A percentile compares a stretch with the other conserved stretches of the same genome.
Evolutionary conservation across 2,797 vertebrate genomes (phyloP).

Genomic region (Carcharodon carcharias): DNA sequence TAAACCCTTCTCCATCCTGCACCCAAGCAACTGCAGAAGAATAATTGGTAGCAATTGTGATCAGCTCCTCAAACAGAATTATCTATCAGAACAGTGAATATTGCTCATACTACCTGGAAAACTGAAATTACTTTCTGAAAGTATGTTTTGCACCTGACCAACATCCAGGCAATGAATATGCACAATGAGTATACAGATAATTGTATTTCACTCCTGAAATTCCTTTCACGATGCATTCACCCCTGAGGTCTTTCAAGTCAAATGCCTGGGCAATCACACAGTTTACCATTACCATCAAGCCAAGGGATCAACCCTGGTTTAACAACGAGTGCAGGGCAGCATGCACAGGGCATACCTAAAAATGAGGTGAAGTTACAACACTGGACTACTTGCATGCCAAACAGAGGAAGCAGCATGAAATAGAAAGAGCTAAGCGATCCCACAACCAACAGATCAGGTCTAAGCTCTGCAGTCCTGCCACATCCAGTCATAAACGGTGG

Average conservation of each 20-base stretch:
- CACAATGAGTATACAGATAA: neutral
- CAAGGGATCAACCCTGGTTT: too few species aligned
- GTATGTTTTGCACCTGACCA: neutral
- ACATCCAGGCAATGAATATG: neutral
- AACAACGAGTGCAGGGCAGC: too few species aligned
- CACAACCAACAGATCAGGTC: too few species aligned
- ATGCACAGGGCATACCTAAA: too few species aligned
- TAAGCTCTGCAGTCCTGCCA: too few species aligned
- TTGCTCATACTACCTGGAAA: neutral
- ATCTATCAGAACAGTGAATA: neutral
- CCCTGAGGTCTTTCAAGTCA: neutral
- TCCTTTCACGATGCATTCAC: neutral
- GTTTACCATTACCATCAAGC: too few species aligned
- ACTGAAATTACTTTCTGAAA: neutral
- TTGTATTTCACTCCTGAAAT: neutral
- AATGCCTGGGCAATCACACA: neutral
- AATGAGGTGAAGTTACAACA: too few species aligned
- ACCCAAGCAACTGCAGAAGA: neutral
- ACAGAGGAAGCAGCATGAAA: too few species aligned
- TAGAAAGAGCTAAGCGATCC: too few species aligned
- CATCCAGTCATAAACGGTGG: too few species aligned
- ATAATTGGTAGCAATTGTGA: neutral
- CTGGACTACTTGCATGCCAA: too few species aligned
- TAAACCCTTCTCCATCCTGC: neutral
- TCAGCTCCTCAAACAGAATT: neutral